phyloP scores from a whole-genome alignment of 2,888 invertebrate species.

The Apodemia duryi region DNA sequence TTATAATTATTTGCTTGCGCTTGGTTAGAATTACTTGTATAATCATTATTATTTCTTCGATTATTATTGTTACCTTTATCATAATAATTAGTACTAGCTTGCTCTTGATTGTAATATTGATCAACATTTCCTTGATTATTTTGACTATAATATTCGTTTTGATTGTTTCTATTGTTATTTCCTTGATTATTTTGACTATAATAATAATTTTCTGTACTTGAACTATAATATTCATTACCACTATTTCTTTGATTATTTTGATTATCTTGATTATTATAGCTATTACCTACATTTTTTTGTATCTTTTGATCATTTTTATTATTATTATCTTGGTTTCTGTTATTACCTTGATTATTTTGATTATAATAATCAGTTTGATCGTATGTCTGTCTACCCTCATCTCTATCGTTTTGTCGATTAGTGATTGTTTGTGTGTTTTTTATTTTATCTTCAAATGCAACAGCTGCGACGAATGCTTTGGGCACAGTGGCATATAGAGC shows the following conservation, averaged over 20 bases:
- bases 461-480: constrained; percentile 37
- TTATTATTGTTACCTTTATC: not conserved
- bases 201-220: not conserved
- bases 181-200: constrained; percentile 2
- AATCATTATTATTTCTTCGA: constrained; percentile 5
- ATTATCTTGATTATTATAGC: constrained; percentile 15
- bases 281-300: constrained; percentile 5
- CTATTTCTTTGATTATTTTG: constrained; percentile 21
- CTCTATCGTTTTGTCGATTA: constrained; percentile 10
- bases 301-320: constrained; percentile 7
- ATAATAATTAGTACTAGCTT: not conserved
- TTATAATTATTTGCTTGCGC: not conserved
- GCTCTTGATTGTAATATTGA: constrained; percentile 8
- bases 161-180: constrained; percentile 14
- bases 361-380: constrained; percentile 21
- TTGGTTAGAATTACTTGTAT: not conserved
- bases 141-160: constrained; percentile 15
- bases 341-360: constrained; percentile 8
- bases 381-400: constrained; percentile 14
- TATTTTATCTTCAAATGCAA: constrained; percentile 30
- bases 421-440: not conserved
- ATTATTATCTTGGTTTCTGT: constrained; percentile 10
- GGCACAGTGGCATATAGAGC: constrained; percentile 56
- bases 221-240: constrained; percentile 1
- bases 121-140: constrained; percentile 5